Evolutionary conservation across 2,888 invertebrate species (phyloP).

Genomic region (Eueremaeus valkanovi): DNA sequence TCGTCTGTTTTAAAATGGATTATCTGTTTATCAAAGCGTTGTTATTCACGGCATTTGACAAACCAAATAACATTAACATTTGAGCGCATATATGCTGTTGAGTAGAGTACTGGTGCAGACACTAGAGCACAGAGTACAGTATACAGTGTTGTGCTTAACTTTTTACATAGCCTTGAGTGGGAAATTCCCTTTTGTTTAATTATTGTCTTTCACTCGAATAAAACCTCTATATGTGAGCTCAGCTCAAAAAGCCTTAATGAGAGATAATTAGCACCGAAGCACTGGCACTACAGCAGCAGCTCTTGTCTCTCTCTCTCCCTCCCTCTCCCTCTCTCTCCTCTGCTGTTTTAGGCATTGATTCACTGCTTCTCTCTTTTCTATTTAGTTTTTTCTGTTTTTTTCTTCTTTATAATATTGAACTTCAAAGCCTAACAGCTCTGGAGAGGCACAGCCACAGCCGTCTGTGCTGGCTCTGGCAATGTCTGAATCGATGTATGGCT

Average conservation of each 20-base stretch:
- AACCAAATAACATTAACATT: conserved; percentile 27
- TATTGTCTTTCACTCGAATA: conserved; percentile 31
- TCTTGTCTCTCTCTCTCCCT: conserved; percentile 28
- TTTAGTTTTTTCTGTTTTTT: conserved; percentile 8
- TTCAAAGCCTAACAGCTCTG: conserved; percentile 8
- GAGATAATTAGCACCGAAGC: conserved; percentile 35
- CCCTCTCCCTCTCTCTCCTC: conserved; percentile 38
- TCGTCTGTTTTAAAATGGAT: conserved; percentile 29
- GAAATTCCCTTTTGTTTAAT: conserved; percentile 36
- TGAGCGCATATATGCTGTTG: too few species aligned
- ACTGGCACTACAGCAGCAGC: conserved; percentile 4
- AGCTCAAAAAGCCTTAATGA: conserved; percentile 25
- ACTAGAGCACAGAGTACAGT: background rate
- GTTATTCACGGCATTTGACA: conserved; percentile 36
- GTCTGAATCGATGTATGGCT: background rate
- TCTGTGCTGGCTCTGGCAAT: background rate
- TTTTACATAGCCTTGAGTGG: conserved; percentile 21
- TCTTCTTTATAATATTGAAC: conserved; percentile 35
- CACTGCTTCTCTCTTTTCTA: conserved; percentile 40
- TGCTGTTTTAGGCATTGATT: conserved; percentile 30
- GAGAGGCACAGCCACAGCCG: background rate
- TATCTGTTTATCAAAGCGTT: conserved; percentile 35
- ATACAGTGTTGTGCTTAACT: background rate
- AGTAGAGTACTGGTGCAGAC: background rate
- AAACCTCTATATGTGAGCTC: conserved; percentile 7